Evolutionary conservation across 2,113 vertebrate species (phyloP).

Genomic region (Polypterus senegalus): DNA sequence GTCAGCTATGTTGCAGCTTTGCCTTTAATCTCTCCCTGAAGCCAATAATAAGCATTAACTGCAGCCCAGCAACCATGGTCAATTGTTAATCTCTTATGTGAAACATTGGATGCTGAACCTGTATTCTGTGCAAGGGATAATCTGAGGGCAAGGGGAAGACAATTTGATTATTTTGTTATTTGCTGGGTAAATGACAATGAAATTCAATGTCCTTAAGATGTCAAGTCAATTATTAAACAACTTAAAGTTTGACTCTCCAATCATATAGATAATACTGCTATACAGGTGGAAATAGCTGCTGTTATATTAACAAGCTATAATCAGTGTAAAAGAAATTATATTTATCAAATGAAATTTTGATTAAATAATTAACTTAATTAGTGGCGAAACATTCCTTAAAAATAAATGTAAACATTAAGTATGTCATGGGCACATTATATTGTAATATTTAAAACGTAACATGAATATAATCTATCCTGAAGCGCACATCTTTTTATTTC

Average conservation of each 20-base stretch:
- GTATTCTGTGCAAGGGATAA: conserved; percentile 58
- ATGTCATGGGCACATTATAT: neutral
- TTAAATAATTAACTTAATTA: neutral
- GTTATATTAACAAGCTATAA: neutral
- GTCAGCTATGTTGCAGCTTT: conserved; percentile 70
- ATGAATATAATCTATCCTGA: neutral
- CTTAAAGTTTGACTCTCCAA: neutral
- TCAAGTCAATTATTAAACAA: conserved; percentile 37
- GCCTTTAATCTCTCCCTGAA: conserved; percentile 77
- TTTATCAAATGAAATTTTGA: neutral
- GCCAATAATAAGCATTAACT: conserved; percentile 66
- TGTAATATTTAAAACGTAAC: neutral
- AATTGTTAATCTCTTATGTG: conserved; percentile 63
- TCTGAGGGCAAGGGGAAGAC: conserved; percentile 50
- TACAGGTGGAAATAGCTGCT: conserved; percentile 1
- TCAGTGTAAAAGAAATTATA: neutral
- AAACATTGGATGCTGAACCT: conserved; percentile 52
- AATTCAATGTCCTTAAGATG: conserved; percentile 63
- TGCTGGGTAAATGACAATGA: conserved; percentile 68
- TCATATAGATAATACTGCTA: conserved; percentile 1
- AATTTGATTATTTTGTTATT: conserved; percentile 74
- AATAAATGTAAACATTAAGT: too few relatives aligned
- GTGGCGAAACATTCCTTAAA: too few relatives aligned
- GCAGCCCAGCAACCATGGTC: conserved; percentile 49
- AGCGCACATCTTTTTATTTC: neutral